A percentile compares a stretch with the other conserved stretches of the same genome.
These are phyloP conservation scores for Scrobipalpa atriplicella DNA, from an alignment of 2,888 invertebrate genomes.

Conservation along the genomic window DNA sequence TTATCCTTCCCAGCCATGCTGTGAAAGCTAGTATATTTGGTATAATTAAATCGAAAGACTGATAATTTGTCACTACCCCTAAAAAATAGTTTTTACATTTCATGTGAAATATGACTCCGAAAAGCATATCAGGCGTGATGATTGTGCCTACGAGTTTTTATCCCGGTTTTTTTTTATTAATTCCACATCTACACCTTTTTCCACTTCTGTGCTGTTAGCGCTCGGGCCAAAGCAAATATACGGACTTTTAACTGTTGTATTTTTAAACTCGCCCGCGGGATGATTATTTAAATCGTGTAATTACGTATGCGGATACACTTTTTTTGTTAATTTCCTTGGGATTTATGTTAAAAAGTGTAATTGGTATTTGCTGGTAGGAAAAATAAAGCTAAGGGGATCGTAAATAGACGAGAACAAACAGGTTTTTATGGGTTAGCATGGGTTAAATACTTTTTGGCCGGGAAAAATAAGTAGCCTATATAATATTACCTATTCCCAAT, in stretches of 20 bases:
- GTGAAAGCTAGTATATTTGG: too few species aligned
- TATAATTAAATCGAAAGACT: too few species aligned
- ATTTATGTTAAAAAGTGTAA: conserved; percentile 6
- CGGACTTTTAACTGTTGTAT: conserved; percentile 39
- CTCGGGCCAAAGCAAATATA: conserved; percentile 40
- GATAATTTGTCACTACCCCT: too few species aligned
- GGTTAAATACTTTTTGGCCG: too few species aligned
- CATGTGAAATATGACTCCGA: too few species aligned
- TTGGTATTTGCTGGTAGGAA: neutral
- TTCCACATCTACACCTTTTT: conserved; percentile 1
- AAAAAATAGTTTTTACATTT: too few species aligned
- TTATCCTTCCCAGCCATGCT: too few species aligned
- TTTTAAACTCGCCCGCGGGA: conserved; percentile 31
- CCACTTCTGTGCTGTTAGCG: conserved; percentile 27
- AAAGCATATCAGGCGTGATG: too few species aligned
- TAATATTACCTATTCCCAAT: too few species aligned
- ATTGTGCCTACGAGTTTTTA: too few species aligned
- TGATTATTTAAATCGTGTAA: conserved; percentile 34
- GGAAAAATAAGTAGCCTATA: too few species aligned
- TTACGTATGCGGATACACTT: conserved; percentile 24
- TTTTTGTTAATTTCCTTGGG: conserved; percentile 8
- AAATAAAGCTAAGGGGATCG: neutral
- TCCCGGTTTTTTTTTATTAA: neutral
- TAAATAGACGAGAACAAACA: neutral
- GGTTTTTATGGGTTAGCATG: too few species aligned